Percentiles rank a stretch among this genome's conserved stretches.
Conservation (phyloP, 2,113 vertebrate genomes). For the Mesembrinibis cayennensis region DNA sequence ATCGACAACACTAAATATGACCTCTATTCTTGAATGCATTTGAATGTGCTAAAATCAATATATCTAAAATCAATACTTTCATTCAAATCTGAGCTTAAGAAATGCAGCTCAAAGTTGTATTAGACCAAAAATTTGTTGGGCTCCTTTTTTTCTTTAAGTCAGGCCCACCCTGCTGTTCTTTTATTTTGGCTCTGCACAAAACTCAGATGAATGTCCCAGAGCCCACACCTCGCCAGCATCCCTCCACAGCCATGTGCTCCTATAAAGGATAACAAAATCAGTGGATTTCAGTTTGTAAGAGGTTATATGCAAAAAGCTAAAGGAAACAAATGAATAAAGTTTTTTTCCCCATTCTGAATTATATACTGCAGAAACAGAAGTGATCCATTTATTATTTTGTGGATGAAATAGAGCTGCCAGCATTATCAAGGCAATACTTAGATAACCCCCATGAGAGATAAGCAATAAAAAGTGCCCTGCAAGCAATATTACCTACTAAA, state of each 20-base stretch:
- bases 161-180: not conserved
- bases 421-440: slow-evolving; percentile 59
- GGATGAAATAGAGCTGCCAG: slow-evolving; percentile 43
- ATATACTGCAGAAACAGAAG: not conserved
- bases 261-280: not conserved
- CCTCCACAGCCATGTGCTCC: not conserved
- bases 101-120: not conserved
- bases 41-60: not conserved
- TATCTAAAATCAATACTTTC: not conserved
- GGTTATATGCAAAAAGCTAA: slow-evolving; percentile 1
- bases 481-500: slow-evolving; percentile 75
- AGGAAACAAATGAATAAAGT: not conserved
- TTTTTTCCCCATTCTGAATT: not conserved
- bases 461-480: slow-evolving; percentile 73
- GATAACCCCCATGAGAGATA: slow-evolving; percentile 71
- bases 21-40: not conserved
- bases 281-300: not conserved
- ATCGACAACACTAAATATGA: not conserved
- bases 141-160: not conserved
- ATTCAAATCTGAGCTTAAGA: not conserved
- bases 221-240: not conserved
- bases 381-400: slow-evolving; percentile 44
- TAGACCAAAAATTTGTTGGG: not conserved
- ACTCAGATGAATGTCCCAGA: not conserved
- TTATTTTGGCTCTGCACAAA: not conserved